Evolutionary conservation across 2,113 vertebrate genomes (phyloP), one percentile per base, ranked within the genome.

Genomic region (Xiphophorus maculatus): DNA sequence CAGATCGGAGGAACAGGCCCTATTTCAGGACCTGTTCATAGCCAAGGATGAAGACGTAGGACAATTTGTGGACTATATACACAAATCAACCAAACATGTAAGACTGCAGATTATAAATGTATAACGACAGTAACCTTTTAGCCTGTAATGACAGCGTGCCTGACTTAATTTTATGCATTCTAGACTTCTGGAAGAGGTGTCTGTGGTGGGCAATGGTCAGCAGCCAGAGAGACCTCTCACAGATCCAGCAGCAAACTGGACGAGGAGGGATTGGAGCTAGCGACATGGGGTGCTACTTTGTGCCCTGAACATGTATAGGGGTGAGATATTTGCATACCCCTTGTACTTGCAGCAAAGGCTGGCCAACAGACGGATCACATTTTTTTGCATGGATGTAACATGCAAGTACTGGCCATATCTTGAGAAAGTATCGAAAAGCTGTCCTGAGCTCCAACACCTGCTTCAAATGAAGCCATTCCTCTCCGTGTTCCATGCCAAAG

Each of bases 271-370:
- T 33, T 71, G 32, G 69, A 61, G 54, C 33, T 71, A 28, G 69
- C 14, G 17, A 33, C 0, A 62, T 62, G 54, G 54, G 17, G 54
- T 62, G 8, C n/a, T 62, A 8, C 58, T 62, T 27, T 3, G 25
- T 61, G 69, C 69, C 22, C 42, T 62, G 19, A 71, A 63, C 28
- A 63, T 63, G 28, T 64, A 64, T 14, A 64, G 71, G 22, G 14
- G 40, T n/a, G 62, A 64, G 4, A 51, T 54, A 33, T 73, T 65
- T 73, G 71, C 42, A 6, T 54, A 73, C 28, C 1, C 0, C 25
- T 28, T 64, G 61, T 64, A 33, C 40, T 7, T 73, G 61, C 70
- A 72, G 25, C 13, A 72, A 48, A 30, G 30, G 60, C 60, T 63
- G 28, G 17, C 5, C 48, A 51, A 17, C 14, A 51, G 48, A 51